phyloP scores from a whole-genome alignment of 2,113 vertebrate genomes.

The Turdus rufiventris region DNA sequence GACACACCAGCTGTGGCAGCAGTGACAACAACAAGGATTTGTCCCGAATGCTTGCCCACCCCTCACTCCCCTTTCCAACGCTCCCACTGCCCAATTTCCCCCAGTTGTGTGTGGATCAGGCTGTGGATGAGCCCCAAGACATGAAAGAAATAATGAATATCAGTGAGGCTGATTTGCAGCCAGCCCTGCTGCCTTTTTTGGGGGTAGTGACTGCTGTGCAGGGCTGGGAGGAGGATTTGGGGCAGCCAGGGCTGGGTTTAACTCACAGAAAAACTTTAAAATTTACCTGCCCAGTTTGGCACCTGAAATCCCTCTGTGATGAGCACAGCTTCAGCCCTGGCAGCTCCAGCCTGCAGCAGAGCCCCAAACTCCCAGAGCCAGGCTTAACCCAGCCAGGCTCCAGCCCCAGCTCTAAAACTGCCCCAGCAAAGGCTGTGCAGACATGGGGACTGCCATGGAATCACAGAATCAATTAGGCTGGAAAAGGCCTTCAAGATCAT shows the following conservation, averaged over 20 bases:
- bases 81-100: background rate
- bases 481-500: background rate
- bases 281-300: background rate
- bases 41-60: rapidly evolving
- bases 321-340: background rate
- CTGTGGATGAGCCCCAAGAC: background rate
- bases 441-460: background rate
- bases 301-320: background rate
- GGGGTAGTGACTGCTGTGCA: rapidly evolving
- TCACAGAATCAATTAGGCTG: background rate
- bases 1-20: background rate
- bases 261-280: background rate
- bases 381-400: background rate
- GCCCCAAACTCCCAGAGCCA: background rate
- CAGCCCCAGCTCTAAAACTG: background rate
- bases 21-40: background rate
- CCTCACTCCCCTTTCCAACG: background rate
- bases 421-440: background rate
- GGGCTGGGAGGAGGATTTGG: background rate
- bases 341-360: background rate
- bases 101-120: background rate
- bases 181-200: background rate
- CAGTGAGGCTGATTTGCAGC: background rate
- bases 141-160: background rate
- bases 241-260: background rate